Evolutionary conservation across 1,140 invertebrate genomes (phyloP), one percentile per base, ranked within the genome.

Genomic region (Philopotamus ludificatus): DNA sequence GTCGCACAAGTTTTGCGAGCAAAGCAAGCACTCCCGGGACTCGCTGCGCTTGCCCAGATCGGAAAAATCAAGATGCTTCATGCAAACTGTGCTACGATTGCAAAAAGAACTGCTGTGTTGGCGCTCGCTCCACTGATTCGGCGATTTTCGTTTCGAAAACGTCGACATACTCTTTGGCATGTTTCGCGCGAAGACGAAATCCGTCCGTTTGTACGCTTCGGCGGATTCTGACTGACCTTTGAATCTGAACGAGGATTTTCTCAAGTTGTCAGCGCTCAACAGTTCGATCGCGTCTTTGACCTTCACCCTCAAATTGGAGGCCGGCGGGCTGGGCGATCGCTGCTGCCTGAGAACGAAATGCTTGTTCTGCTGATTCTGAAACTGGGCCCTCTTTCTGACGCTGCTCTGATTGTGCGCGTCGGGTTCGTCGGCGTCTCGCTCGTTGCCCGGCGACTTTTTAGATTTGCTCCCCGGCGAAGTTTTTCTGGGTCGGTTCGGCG

Each of bases 401-500:
- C 68, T 70, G 20, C 54, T 67, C 22, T 67, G 57, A 44, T 58
- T 61, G 12, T 55, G 44, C 74, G 54, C 67, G 70, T 58, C 72
- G 71, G 55, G 22, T 34, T 4, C 59, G 41, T 7, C 54, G n/a
- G 41, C 34, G 61, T 59, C 44, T 65, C 23, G 41, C 60, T 66
- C 50, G 1, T 3, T 21, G 16, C 57, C 34, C 7, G 21, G 23
- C 16, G 49, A 47, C 9, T 54, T 45, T 74, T 72, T 69, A 72
- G 67, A 41, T 70, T 71, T 47, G 20, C 51, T 71, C 72, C 72
- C 8, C 65, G 53, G 22, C 70, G 70, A 44, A 71, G 34, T 50
- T 34, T 15, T 60, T 54, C 51, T 55, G 12, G 34, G 23, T 20
- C 71, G 54, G 22, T 18, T 57, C 59, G 73, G 66, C 12, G 69